Evolutionary conservation across 2,113 vertebrate genomes (phyloP).

Genomic region (Tyto alba): DNA sequence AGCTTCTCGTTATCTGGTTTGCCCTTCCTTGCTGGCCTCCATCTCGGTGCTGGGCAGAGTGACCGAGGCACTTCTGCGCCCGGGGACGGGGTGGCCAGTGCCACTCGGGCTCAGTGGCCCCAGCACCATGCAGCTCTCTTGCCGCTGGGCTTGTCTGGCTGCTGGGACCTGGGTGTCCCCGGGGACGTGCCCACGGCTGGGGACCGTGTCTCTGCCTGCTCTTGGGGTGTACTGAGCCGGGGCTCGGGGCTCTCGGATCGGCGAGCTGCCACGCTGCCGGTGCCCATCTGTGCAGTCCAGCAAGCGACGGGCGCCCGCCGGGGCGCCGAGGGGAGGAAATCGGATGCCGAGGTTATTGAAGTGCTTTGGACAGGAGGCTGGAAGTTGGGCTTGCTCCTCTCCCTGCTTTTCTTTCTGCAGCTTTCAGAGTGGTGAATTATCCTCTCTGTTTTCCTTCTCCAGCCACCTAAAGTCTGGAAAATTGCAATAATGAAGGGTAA

Average conservation of each 20-base stretch:
- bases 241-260: background rate
- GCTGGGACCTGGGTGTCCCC: too few species aligned
- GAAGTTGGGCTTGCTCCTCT: background rate
- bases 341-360: rapidly evolving
- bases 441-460: constrained; percentile 1
- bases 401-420: background rate
- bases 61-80: background rate
- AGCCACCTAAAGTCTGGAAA: constrained; percentile 16
- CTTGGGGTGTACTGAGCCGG: rapidly evolving
- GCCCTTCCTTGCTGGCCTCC: background rate
- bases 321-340: background rate
- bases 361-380: background rate
- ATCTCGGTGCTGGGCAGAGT: background rate
- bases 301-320: rapidly evolving
- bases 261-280: too few species aligned
- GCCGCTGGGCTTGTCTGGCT: background rate
- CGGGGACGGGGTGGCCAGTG: too few species aligned
- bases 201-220: background rate
- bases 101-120: rapidly evolving
- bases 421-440: background rate
- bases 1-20: too few species aligned
- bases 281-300: background rate
- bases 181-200: background rate
- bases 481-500: constrained; percentile 36
- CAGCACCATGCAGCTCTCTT: rapidly evolving